Evolutionary conservation across 2,888 invertebrate species (phyloP), one percentile per base, ranked within the genome.

Genomic region (Pimpla rufipes): DNA sequence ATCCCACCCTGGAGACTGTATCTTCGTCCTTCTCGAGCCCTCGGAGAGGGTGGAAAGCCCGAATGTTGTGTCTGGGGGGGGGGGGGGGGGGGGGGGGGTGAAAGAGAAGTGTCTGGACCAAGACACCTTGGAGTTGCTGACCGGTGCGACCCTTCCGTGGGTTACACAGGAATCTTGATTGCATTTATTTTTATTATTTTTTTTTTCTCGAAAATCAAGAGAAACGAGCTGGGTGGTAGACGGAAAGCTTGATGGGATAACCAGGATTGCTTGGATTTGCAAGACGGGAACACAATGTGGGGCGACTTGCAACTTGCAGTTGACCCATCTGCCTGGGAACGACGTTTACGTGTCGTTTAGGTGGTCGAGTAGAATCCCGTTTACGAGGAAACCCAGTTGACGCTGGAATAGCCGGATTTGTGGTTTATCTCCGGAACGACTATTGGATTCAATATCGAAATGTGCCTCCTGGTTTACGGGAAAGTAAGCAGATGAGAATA

Each of bases 1-100:
- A 87, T 85, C 78, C 83, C 59, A 86, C 88, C 87, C 88, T 81
- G 74, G 85, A 88, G 87, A 88, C 84, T 75, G 68, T 50, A 66
- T 18, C 55, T 71, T 57, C 45, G 52, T 52, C 37, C 18, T 47
- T 66, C 29, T 37, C 42, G 21, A 35, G 6, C 7, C 13, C 29
- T 16, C n/a, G n/a, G 64, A 52, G 64, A 18, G 62, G 21, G 23
- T 42, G 18, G 52, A 21, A 77, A 77, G 13, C 55, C 55, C 23
- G 76, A 77, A 57, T 35, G 68, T 59, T 52, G 50, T 16, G 21
- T 11, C 62, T 47, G 23, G 50, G 16, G n/a, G n/a, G n/a, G n/a
- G n/a, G n/a, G n/a, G n/a, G n/a, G n/a, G n/a, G n/a, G n/a, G n/a
- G n/a, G n/a, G n/a, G n/a, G n/a, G 45, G 37, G 2, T 29, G 5